These are phyloP conservation scores for Elegia similella DNA, from an alignment of 2,888 invertebrate genomes.

Conservation along the genomic window DNA sequence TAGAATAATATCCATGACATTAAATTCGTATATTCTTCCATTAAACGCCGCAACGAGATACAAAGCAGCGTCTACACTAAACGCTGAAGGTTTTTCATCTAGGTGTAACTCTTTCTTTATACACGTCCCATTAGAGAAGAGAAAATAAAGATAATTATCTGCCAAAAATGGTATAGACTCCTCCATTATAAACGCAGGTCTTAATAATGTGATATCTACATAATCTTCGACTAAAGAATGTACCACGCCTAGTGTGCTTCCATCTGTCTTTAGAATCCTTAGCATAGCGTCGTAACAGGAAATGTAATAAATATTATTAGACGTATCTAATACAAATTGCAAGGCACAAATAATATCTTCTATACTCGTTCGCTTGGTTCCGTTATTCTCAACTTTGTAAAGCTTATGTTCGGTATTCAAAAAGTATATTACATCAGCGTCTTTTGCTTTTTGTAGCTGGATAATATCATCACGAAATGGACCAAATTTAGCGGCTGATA, in stretches of 20 bases:
- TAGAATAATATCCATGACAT: constrained; percentile 57
- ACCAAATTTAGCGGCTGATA: constrained; percentile 58
- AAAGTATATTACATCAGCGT: constrained; percentile 47
- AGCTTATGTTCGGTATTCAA: constrained; percentile 46
- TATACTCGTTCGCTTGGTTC: constrained; percentile 45
- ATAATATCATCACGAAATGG: constrained; percentile 54
- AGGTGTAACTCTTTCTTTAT: constrained; percentile 53
- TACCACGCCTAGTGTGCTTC: constrained; percentile 34
- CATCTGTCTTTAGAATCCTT: constrained; percentile 45
- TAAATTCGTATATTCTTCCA: constrained; percentile 64
- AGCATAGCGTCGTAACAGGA: constrained; percentile 47
- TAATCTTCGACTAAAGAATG: constrained; percentile 50
- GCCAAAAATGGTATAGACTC: constrained; percentile 56
- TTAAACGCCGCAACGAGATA: constrained; percentile 57
- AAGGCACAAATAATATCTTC: constrained; percentile 44
- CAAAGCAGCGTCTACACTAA: constrained; percentile 57
- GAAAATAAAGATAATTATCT: constrained; percentile 48
- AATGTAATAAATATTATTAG: constrained; percentile 60
- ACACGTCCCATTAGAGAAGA: constrained; percentile 52
- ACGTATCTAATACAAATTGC: constrained; percentile 64
- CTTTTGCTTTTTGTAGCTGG: constrained; percentile 63
- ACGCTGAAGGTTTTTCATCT: constrained; percentile 48
- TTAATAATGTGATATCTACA: constrained; percentile 43
- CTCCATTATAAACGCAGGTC: constrained; percentile 64
- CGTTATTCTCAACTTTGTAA: constrained; percentile 50